Base-by-base conservation (phyloP, 1,140 invertebrate genomes). In the Aphis craccivora region DNA sequence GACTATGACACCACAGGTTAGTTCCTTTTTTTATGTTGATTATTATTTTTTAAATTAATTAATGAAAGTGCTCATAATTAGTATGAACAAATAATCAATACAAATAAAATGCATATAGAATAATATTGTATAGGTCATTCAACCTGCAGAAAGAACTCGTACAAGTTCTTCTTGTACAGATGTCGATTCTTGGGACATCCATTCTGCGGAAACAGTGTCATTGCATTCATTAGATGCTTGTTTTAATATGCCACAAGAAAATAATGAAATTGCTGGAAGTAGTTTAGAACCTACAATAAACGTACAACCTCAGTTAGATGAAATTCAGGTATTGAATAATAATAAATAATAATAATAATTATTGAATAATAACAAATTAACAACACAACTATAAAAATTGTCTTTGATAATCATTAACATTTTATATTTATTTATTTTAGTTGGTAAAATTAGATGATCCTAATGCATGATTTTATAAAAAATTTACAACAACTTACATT, bases 281-380 rank as follows among this genome's bases (percentile, higher is more conserved):
- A 40, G 94, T 94, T 93, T 94, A 93, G 40, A 93, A 94, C 35
- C 76, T 94, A 22, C 94, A 94, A 89, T 96, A 95, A 94, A 94
- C 96, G 40, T 94, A 96, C 45, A 95, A 96, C 92, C 95, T 95
- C 94, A 96, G 96, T 91, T 96, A 96, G 9, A 96, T 95, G 0
- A 95, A 96, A 0, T 95, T 95, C 20, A 95, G 95, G 7, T 96
- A 96, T 94, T 94, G 45, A 67, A 67, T 67, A 14, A 14, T 51
- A n/a, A n/a, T n/a, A n/a, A n/a, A n/a, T n/a, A 67, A 67, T 67
- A 14, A 14, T 51, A 67, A 67, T 67, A 14, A 14, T 51, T 22
- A n/a, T 6, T 14, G 4, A 86, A n/a, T 86, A 25, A 20, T 86
- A 40, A 86, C 4, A 25, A 86, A 43, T 43, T 40, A 40, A 40